A percentile compares a stretch with the other conserved stretches of the same genome.
These are phyloP conservation scores for Protobothrops flavoviridis DNA, from an alignment of 2,113 vertebrate species.

Conservation along the genomic window DNA sequence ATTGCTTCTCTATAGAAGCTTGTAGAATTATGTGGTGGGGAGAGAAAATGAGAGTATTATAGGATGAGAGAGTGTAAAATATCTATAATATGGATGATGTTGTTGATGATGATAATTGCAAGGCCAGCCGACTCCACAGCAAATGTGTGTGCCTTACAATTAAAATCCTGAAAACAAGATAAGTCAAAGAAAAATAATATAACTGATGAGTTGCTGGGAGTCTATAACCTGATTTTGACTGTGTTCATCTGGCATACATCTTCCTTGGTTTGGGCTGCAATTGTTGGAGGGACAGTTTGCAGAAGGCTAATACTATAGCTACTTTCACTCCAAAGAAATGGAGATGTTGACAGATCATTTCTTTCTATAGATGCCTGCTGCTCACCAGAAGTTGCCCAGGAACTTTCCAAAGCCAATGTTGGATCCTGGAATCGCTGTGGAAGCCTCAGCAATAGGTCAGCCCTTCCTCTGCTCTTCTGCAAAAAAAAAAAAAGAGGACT, in stretches of 20 bases:
- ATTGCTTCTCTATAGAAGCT: background rate
- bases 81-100: background rate
- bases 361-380: constrained; percentile 70
- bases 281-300: background rate
- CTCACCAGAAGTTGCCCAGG: constrained; percentile 56
- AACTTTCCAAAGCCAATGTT: constrained; percentile 59
- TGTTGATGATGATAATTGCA: background rate
- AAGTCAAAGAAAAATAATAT: background rate
- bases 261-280: background rate
- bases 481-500: background rate
- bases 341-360: background rate
- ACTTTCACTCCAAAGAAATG: background rate
- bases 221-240: background rate
- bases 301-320: background rate
- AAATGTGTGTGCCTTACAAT: background rate
- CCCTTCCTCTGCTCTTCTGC: background rate
- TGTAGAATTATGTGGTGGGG: too few relatives aligned
- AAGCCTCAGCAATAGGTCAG: constrained; percentile 72
- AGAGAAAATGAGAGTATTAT: background rate
- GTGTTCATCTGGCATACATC: background rate
- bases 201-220: background rate
- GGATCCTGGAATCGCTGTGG: constrained; percentile 74
- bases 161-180: background rate
- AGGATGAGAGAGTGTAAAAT: background rate
- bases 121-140: background rate